Conservation (phyloP, 2,113 vertebrate genomes). For the Nerophis lumbriciformis region DNA sequence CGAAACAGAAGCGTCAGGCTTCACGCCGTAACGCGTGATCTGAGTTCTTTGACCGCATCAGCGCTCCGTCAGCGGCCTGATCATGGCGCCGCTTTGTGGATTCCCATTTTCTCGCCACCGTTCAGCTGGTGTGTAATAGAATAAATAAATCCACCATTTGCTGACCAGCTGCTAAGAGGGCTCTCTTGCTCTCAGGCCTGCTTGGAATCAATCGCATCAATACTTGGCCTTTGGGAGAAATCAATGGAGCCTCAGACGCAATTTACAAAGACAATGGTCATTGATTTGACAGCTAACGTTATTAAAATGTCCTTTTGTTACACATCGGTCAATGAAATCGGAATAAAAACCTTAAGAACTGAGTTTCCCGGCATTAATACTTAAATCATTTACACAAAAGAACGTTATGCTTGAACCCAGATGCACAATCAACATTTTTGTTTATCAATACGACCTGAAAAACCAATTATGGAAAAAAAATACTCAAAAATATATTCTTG, state of each 20-base stretch:
- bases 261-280: not conserved
- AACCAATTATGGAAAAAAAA: too few species aligned
- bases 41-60: constrained; percentile 16
- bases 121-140: not conserved
- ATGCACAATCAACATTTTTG: too few species aligned
- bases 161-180: constrained; percentile 21
- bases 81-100: not conserved
- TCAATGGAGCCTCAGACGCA: not conserved
- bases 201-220: constrained; percentile 8
- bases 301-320: not conserved
- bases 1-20: constrained; percentile 21
- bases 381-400: too few species aligned
- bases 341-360: too few species aligned
- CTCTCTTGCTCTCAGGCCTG: not conserved
- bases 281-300: not conserved
- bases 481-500: too few species aligned
- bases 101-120: not conserved
- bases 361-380: too few species aligned
- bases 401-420: too few species aligned
- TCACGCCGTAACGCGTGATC: constrained; percentile 13
- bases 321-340: too few species aligned
- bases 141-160: constrained; percentile 8
- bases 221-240: constrained; percentile 6
- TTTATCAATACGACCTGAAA: too few species aligned
- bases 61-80: not conserved